Evolutionary conservation across 2,113 vertebrate genomes (phyloP), one percentile per base, ranked within the genome.

Genomic region (Spheniscus mendiculus): DNA sequence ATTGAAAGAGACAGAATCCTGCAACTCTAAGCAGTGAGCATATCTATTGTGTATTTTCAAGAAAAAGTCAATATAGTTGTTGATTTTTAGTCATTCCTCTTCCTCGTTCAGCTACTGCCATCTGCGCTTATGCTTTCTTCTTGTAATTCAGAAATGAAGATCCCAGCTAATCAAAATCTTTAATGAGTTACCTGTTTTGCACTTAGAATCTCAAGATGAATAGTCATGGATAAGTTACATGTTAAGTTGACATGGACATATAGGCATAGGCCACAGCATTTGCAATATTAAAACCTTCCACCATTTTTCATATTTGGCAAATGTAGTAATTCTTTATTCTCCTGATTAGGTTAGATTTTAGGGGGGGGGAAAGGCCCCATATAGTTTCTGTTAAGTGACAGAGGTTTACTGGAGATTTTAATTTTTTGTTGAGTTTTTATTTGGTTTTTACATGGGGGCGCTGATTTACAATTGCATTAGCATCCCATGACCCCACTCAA

Each of bases 21-120:
- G 13, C 16, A 69, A 66, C 5, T 72, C 40, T 36, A 52, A 79
- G 65, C 25, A 61, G 2, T 0, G 0, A 63, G 6, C 1, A 9
- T 59, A 36, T 25, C 29, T 69, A n/a, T 6, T 5, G 2, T n/a
- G 9, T 26, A 30, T 56, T 82, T 91, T 74, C 26, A 42, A 80
- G 30, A 73, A 77, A 44, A 77, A 52, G 11, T n/a, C 29, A 69
- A 25, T 80, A 30, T 3, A 23, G 19, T 16, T 80, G 29, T 53
- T 58, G 21, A 66, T 45, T 89, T 93, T 74, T 17, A 87, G 34
- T 58, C 7, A 70, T 74, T 62, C 12, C 4, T 63, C 17, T 84
- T 89, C 44, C 32, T 90, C 62, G 40, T 71, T 91, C 47, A 74
- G 13, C 15, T 55, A 34, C 36, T 49, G 9, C 11, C 20, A 40